Conservation (phyloP, 2,797 vertebrate species). For the Thaleichthys pacificus region DNA sequence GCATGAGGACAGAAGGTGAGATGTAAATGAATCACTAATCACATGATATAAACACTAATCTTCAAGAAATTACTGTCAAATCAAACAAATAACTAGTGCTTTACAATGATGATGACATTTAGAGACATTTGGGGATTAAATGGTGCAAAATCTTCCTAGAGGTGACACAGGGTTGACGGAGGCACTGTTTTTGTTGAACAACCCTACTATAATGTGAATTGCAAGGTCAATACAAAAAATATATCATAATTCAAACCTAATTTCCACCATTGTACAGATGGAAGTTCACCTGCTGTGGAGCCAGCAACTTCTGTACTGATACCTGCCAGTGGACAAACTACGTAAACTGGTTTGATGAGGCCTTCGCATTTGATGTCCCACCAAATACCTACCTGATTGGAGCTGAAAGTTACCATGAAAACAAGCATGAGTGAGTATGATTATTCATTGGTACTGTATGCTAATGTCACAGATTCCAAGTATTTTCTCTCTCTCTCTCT, state of each 20-base stretch:
- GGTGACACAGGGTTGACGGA: not conserved
- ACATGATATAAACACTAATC: too few species aligned
- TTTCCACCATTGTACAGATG: slow-evolving; percentile 18
- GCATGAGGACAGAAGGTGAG: slow-evolving; percentile 32
- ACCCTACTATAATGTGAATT: not conserved
- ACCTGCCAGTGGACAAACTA: slow-evolving; percentile 31
- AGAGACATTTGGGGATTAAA: not conserved
- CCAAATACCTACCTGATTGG: slow-evolving; percentile 29
- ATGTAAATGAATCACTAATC: too few species aligned
- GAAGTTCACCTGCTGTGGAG: slow-evolving; percentile 33
- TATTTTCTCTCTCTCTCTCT: too few species aligned
- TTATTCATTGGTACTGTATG: not conserved
- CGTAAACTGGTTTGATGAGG: slow-evolving; percentile 37
- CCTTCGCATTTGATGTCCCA: slow-evolving; percentile 24
- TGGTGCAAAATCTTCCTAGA: not conserved
- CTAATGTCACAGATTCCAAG: not conserved
- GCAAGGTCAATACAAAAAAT: not conserved
- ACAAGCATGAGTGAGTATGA: slow-evolving; percentile 31
- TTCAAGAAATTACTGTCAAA: too few species aligned
- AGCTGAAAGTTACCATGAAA: slow-evolving; percentile 31
- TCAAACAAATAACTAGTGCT: too few species aligned
- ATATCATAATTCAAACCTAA: not conserved
- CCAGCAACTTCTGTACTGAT: slow-evolving; percentile 3
- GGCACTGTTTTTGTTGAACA: not conserved
- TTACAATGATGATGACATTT: not conserved